phyloP scores from a whole-genome alignment of 2,113 vertebrate species.

The Alouatta palliata region DNA sequence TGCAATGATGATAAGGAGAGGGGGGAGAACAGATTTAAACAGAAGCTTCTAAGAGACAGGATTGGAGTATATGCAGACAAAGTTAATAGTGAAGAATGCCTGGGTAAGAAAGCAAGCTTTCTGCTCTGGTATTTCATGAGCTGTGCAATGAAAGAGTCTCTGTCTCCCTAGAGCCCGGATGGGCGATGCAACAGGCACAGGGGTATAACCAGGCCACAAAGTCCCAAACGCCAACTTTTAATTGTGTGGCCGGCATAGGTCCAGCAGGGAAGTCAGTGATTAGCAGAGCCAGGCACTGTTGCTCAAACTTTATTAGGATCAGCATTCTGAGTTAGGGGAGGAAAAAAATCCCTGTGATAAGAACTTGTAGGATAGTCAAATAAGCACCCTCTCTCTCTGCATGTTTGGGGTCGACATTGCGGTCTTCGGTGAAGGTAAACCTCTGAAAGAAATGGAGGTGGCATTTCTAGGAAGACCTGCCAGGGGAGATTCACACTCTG shows the following conservation, averaged over 20 bases:
- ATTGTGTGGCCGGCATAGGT: not conserved
- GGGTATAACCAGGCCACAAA: not conserved
- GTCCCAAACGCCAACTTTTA: not conserved
- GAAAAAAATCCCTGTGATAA: not conserved
- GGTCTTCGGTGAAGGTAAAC: not conserved
- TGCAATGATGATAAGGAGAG: not conserved
- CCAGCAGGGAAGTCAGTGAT: slow-evolving; percentile 7
- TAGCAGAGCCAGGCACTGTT: not conserved
- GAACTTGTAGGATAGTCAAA: not conserved
- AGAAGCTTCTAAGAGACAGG: not conserved
- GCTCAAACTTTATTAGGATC: not conserved
- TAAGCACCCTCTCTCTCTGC: not conserved
- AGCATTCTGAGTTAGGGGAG: not conserved
- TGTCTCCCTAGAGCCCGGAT: not conserved
- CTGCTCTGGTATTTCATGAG: not conserved
- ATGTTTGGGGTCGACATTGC: not conserved
- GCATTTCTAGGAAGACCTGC: not conserved
- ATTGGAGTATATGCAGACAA: not conserved
- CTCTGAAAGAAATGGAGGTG: not conserved
- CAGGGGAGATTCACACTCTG: not conserved
- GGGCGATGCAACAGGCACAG: not conserved
- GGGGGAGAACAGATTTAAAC: not conserved
- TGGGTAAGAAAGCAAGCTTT: not conserved
- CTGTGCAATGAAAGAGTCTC: not conserved
- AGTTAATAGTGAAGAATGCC: not conserved